Conservation (phyloP, 2,113 vertebrate genomes). For the Aptenodytes forsteri region DNA sequence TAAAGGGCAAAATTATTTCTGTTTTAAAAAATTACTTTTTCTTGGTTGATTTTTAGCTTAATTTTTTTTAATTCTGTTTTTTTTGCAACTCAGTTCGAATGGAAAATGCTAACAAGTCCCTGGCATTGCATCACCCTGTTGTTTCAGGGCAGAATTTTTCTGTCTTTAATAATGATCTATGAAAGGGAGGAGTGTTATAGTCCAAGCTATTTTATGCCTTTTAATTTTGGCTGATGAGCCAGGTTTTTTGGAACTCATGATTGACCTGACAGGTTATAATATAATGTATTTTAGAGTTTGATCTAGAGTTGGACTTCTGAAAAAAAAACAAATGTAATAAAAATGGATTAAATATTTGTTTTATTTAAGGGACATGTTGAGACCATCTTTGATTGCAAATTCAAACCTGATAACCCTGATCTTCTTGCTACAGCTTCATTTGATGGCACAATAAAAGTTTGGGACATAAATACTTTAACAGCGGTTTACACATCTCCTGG, state of each 20-base stretch:
- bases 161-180: neutral
- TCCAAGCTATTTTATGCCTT: neutral
- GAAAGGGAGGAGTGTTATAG: neutral
- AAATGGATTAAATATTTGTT: slow-evolving; percentile 51
- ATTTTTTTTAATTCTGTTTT: neutral
- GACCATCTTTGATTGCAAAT: slow-evolving; percentile 99
- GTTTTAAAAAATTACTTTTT: neutral
- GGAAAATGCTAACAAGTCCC: neutral
- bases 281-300: neutral
- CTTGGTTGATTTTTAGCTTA: neutral
- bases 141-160: neutral
- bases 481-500: slow-evolving; percentile 93
- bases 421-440: slow-evolving; percentile 96
- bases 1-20: neutral
- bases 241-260: neutral
- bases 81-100: neutral
- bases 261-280: neutral
- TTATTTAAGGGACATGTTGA: slow-evolving; percentile 91
- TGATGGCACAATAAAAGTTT: slow-evolving; percentile 98
- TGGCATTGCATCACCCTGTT: neutral
- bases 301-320: neutral
- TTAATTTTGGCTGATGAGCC: neutral
- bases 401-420: slow-evolving; percentile 95
- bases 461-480: slow-evolving; percentile 95
- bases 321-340: slow-evolving; percentile 13